Conservation (phyloP, 2,888 invertebrate species). For the Platycheirus albimanus region DNA sequence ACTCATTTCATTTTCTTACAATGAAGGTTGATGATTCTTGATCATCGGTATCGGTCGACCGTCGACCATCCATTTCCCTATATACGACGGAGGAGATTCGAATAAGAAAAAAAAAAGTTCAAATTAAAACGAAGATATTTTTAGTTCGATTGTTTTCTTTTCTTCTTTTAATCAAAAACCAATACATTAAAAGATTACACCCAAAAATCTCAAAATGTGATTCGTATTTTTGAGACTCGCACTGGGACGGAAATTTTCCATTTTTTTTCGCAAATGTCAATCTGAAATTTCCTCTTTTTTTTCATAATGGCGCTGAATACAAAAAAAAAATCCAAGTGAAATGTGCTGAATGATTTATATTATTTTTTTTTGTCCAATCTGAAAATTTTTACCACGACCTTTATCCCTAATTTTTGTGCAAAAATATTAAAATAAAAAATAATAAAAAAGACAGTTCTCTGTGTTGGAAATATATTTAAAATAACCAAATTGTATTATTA, state of each 20-base stretch:
- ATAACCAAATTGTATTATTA: constrained; percentile 28
- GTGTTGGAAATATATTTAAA: neutral
- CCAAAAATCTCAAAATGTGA: constrained; percentile 35
- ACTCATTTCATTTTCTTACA: constrained; percentile 3
- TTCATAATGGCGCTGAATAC: constrained; percentile 60
- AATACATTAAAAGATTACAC: constrained; percentile 22
- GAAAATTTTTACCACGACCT: constrained; percentile 61
- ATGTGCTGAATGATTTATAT: constrained; percentile 66
- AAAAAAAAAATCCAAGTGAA: constrained; percentile 58
- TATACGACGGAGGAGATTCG: neutral
- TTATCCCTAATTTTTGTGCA: constrained; percentile 51
- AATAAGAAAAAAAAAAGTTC: constrained; percentile 2
- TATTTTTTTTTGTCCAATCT: constrained; percentile 47
- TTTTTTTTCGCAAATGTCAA: constrained; percentile 60
- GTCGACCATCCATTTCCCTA: constrained; percentile 14
- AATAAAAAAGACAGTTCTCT: too few species aligned
- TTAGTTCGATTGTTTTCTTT: constrained; percentile 29
- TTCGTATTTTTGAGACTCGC: neutral
- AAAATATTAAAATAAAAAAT: neutral
- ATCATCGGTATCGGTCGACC: constrained; percentile 28
- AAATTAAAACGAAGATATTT: constrained; percentile 13
- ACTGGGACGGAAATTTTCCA: constrained; percentile 25
- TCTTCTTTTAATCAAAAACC: neutral
- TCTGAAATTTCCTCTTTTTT: constrained; percentile 40
- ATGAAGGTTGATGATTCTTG: constrained; percentile 50